A percentile compares a stretch with the other conserved stretches of the same genome.
Conservation (phyloP, 2,888 invertebrate genomes). For the Hedya salicella region DNA sequence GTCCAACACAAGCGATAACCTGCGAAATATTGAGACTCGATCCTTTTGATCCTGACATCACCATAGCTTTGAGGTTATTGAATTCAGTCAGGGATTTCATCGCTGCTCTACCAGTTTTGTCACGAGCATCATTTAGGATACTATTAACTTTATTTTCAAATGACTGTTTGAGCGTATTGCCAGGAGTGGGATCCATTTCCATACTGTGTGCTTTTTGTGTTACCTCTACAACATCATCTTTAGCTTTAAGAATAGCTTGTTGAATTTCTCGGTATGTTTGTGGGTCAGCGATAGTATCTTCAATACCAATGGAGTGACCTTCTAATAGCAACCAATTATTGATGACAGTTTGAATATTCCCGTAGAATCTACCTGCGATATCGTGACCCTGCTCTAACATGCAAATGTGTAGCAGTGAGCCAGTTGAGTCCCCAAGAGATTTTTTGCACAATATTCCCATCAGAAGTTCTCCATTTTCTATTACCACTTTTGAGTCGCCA, state of each 20-base stretch:
- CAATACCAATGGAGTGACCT: conserved; percentile 98
- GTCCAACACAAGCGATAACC: conserved; percentile 99
- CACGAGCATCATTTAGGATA: conserved; percentile 99
- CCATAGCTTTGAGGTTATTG: conserved; percentile 99
- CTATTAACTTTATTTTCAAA: conserved; percentile 99
- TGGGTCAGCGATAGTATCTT: conserved; percentile 99
- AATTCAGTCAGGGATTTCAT: conserved; percentile 99
- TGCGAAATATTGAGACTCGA: conserved; percentile 99
- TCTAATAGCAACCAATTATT: conserved; percentile 99
- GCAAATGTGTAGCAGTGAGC: conserved; percentile 98
- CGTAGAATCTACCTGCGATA: conserved; percentile 97
- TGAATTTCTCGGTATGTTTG: conserved; percentile 99
- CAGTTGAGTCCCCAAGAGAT: conserved; percentile 98
- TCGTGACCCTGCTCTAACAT: conserved; percentile 98
- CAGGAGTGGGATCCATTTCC: conserved; percentile 99
- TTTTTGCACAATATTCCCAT: conserved; percentile 99
- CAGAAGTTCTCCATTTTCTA: conserved; percentile 98
- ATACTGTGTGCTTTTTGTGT: conserved; percentile 99
- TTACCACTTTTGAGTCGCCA: conserved; percentile 99
- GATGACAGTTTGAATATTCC: conserved; percentile 99
- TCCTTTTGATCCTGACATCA: conserved; percentile 99
- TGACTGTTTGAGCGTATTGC: conserved; percentile 99
- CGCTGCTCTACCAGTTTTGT: conserved; percentile 99
- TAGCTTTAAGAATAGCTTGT: conserved; percentile 98
- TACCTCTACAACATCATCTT: conserved; percentile 99